Base-by-base conservation (phyloP, 1,140 invertebrate genomes). In the Drosophila ironensis region DNA sequence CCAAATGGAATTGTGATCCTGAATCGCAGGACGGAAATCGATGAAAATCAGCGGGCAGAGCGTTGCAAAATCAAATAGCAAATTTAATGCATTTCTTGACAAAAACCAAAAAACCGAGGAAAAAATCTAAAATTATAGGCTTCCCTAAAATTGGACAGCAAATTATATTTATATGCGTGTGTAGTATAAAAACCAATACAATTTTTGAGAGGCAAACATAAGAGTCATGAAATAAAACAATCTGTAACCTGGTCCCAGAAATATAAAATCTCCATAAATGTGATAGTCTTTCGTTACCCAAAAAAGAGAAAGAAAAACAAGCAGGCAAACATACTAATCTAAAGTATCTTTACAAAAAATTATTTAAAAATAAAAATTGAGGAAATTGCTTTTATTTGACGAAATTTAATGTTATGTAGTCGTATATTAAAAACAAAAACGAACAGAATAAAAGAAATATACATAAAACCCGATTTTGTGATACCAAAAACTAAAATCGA, bases 51-150 rank as follows among this genome's bases (percentile, higher is more conserved):
- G 5, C 20, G 27, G 19, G 41, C 38, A 64, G 60, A 48, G 78
- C 64, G 78, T 78, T 76, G 60, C 78, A 67, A 73, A 82, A 82
- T 82, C 78, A 78, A 78, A 86, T 60, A 14, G 54, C 40, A 84
- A 84, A 59, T 61, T 67, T 4, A 67, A 86, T 74, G 78, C 78
- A 84, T 84, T 84, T 84, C 73, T 53, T 28, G 37, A 54, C 52
- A 41, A 35, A 57, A 81, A 48, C 35, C 38, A 45, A 40, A 59
- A 38, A 6, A 24, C 57, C 24, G 11, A 41, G 19, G 25, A 41
- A 22, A 22, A 45, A 33, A 42, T 16, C 2, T 8, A 22, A 28
- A 37, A 60, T 20, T 19, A 69, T 56, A 35, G 50, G 53, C 68
- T 82, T 75, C 27, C 60, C n/a, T n/a, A n/a, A n/a, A n/a, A n/a